Base-by-base conservation (phyloP, 2,888 invertebrate genomes). In the Lasioglossum villosulum region DNA sequence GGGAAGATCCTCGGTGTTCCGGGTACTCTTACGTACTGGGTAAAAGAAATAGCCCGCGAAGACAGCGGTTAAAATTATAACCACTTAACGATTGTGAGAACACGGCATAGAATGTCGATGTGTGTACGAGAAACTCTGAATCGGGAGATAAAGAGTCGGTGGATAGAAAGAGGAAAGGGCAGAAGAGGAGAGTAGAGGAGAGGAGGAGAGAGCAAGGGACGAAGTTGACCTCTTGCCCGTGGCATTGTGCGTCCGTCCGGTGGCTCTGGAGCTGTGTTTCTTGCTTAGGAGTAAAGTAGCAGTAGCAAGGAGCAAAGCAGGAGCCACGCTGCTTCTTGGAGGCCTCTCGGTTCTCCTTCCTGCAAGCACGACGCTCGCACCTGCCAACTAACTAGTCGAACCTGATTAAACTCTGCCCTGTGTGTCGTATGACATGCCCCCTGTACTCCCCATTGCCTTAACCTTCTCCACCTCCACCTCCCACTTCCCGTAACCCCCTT, bases 371-470 rank as follows among this genome's bases (percentile, higher is more conserved):
- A 86, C 78, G 78, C 90, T 94, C 94, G 94, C 94, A 94, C 95
- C 94, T 94, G 94, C 93, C 93, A 92, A 93, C 93, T 93, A 94
- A 94, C 94, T 94, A 94, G 94, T 94, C 93, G 94, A 94, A 94
- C 94, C 94, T 94, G 94, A 94, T 94, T 95, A 95, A 94, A 94
- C 93, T 93, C 93, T 90, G 85, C 79, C 89, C 92, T 87, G 90
- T 91, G 92, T 91, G 91, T 91, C 89, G 90, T 89, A 90, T 91
- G 84, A 90, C 85, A 86, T 82, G 72, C 86, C 84, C 82, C 71
- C 83, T 72, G 78, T 86, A 76, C 75, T 74, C 83, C 83, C 75
- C 83, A 77, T 37, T 78, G 27, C 74, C 82, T 71, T 82, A 79
- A 81, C 70, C 72, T 83, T 72, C 82, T 34, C 88, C 78, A 83